A percentile compares a stretch with the other conserved stretches of the same genome.
phyloP scores from a whole-genome alignment of 1,140 invertebrate species.

The Apis laboriosa region DNA sequence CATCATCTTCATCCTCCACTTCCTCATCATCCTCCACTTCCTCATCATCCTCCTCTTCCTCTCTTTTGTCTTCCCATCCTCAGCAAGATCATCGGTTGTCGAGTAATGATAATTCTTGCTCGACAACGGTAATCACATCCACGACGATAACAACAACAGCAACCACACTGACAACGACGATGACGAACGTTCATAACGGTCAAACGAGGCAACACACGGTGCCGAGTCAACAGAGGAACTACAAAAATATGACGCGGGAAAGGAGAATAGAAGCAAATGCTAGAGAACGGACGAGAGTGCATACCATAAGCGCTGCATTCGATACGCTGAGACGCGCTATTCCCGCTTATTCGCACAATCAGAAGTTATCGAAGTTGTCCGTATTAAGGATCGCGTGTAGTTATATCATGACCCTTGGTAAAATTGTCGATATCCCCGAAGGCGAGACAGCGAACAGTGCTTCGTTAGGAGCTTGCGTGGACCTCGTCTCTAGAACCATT shows the following conservation, averaged over 20 bases:
- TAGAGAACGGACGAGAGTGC: slow-evolving; percentile 93
- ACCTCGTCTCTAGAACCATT: slow-evolving; percentile 92
- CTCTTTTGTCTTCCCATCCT: slow-evolving; percentile 25
- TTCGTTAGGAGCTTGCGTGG: slow-evolving; percentile 88
- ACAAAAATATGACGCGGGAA: slow-evolving; percentile 97
- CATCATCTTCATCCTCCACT: slow-evolving; percentile 39
- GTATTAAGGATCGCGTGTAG: slow-evolving; percentile 95
- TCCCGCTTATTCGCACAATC: slow-evolving; percentile 95
- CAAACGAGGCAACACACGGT: slow-evolving; percentile 59
- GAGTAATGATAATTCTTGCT: background rate
- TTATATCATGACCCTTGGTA: slow-evolving; percentile 91
- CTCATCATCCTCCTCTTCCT: slow-evolving; percentile 51
- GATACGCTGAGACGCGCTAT: slow-evolving; percentile 92
- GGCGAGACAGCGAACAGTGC: slow-evolving; percentile 76
- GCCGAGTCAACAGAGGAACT: slow-evolving; percentile 88
- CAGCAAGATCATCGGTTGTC: slow-evolving; percentile 25
- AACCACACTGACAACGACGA: slow-evolving; percentile 37
- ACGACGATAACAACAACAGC: slow-evolving; percentile 62
- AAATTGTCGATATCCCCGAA: slow-evolving; percentile 76
- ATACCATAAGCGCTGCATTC: slow-evolving; percentile 97
- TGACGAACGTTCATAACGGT: slow-evolving; percentile 18
- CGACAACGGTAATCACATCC: background rate
- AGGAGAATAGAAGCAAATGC: slow-evolving; percentile 96
- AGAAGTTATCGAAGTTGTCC: slow-evolving; percentile 95
- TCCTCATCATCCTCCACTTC: slow-evolving; percentile 63